These are phyloP conservation scores for Punctoribates punctum DNA, from an alignment of 2,888 invertebrate species.

Conservation along the genomic window DNA sequence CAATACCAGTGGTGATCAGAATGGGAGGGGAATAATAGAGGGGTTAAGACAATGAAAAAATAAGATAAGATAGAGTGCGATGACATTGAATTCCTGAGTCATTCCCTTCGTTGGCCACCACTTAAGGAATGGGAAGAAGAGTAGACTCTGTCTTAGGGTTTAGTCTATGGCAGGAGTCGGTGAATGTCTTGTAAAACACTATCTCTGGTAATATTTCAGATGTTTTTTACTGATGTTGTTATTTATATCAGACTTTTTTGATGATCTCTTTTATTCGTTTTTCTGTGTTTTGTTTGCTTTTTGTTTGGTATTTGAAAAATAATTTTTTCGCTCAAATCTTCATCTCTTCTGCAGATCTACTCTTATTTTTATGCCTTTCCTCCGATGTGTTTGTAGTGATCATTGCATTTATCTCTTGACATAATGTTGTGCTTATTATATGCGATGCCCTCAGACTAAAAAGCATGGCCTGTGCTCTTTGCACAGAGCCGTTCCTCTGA, in stretches of 20 bases:
- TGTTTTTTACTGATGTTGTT: neutral
- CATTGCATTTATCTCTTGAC: neutral
- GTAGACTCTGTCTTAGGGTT: no score
- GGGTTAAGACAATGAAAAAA: no score
- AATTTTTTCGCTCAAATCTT: neutral
- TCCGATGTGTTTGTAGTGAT: neutral
- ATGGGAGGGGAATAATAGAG: no score
- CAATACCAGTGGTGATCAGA: no score
- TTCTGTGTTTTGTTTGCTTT: neutral
- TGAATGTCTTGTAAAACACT: neutral
- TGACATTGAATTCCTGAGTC: no score
- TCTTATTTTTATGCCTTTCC: no score
- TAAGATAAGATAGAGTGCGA: no score
- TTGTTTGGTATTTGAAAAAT: neutral
- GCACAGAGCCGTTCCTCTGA: neutral
- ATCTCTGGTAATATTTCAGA: neutral
- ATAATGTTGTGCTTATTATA: constrained; percentile 2
- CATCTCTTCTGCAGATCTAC: neutral
- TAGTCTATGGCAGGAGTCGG: no score
- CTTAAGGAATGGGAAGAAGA: no score
- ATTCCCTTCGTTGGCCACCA: no score
- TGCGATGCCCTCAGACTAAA: neutral
- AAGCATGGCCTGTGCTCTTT: neutral
- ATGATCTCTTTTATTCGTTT: neutral
- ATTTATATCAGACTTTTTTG: neutral